Base-by-base conservation (phyloP, 2,797 vertebrate genomes). In the Sphenodon punctatus region DNA sequence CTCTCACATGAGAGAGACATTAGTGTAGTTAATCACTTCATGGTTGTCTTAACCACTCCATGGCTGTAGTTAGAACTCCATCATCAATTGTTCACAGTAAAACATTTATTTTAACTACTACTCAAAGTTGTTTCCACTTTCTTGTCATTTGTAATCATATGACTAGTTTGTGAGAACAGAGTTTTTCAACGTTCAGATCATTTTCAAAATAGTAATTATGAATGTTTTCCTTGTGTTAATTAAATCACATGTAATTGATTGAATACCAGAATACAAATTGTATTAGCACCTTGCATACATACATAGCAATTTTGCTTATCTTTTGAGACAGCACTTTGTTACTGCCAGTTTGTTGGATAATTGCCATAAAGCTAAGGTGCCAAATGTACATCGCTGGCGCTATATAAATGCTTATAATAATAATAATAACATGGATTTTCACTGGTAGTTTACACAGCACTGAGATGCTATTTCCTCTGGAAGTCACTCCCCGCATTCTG, bases 351-450 rank as follows among this genome's bases (percentile, higher is more conserved):
- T 56, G 30, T 53, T 85, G 66, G 59, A 72, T 4, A 56, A 12
- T 36, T 80, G n/a, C 73, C 82, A 75, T 68, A 84, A 84, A 55
- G 51, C 49, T 58, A 65, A 84, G 60, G 56, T 82, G 22, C 32
- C 59, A 67, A 60, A 79, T 63, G 59, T n/a, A n/a, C n/a, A n/a
- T n/a, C n/a, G n/a, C n/a, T n/a, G n/a, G n/a, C n/a, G n/a, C n/a
- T n/a, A n/a, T n/a, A n/a, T n/a, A n/a, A n/a, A n/a, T n/a, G n/a
- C n/a, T n/a, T n/a, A n/a, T n/a, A n/a, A n/a, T n/a, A n/a, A n/a
- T n/a, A n/a, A n/a, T n/a, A n/a, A n/a, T n/a, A 86, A 11, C 53
- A 66, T 20, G 48, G 75, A 73, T 45, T 34, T 74, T 59, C 43
- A 27, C 14, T 63, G 41, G 42, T 76, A 75, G 66, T 51, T 79